Conservation (phyloP, 2,113 vertebrate species). For the Zosterops hypoxanthus region DNA sequence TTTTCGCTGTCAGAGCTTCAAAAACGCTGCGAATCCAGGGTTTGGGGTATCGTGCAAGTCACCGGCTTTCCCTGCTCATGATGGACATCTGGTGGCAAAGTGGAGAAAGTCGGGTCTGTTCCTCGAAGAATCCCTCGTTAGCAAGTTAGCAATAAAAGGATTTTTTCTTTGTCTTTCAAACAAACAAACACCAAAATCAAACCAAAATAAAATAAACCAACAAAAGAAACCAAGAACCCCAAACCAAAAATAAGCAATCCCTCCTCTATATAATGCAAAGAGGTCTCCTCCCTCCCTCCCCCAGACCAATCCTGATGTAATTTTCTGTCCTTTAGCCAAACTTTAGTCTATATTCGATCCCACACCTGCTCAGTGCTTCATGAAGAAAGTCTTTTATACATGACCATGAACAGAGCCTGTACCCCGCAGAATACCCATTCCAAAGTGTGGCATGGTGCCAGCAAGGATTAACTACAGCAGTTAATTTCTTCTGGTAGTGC, state of each 20-base stretch:
- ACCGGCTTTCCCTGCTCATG: constrained; percentile 72
- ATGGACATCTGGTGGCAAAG: constrained; percentile 77
- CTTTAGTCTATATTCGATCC: not conserved
- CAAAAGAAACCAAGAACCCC: not conserved
- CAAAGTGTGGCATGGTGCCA: not conserved
- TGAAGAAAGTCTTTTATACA: not conserved
- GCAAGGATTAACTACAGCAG: not conserved
- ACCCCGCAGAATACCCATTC: not conserved
- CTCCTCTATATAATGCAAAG: not conserved
- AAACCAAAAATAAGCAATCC: not conserved
- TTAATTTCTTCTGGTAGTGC: not conserved
- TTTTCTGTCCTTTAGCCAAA: not conserved
- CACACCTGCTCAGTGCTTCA: not conserved
- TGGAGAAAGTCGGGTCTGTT: constrained; percentile 42
- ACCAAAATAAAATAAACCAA: not conserved
- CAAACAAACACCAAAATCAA: not conserved
- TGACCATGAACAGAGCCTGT: not conserved
- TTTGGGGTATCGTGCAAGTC: not conserved
- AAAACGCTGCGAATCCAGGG: constrained; percentile 18
- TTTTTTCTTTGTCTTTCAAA: not conserved
- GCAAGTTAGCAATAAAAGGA: not conserved
- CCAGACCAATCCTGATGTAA: not conserved
- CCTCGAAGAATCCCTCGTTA: constrained; percentile 4
- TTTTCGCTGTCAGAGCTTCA: constrained; percentile 17
- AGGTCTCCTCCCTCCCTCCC: not conserved